A percentile compares a stretch with the other conserved stretches of the same genome.
These are phyloP conservation scores for Columba janthina DNA, from an alignment of 2,113 vertebrate species.

Conservation along the genomic window DNA sequence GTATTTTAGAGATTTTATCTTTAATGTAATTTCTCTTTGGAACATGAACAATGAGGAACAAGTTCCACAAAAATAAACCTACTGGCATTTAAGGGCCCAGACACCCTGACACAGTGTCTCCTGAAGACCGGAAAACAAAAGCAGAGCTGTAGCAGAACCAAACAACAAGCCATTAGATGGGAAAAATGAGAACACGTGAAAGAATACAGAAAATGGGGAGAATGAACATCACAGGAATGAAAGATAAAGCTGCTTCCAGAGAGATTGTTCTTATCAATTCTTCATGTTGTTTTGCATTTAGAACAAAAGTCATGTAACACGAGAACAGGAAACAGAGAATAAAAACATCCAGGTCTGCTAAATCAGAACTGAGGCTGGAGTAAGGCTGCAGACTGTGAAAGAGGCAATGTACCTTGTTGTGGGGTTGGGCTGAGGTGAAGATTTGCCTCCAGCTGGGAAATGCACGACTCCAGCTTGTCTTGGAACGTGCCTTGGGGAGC, in stretches of 20 bases:
- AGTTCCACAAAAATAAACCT: background rate
- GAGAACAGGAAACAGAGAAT: background rate
- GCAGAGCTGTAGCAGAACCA: background rate
- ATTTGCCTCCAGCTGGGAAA: constrained; percentile 42
- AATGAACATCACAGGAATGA: background rate
- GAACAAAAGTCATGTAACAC: background rate
- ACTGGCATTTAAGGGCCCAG: background rate
- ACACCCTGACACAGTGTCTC: background rate
- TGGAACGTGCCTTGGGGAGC: background rate
- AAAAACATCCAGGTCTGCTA: background rate
- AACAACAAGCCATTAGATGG: background rate
- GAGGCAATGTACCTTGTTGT: constrained; percentile 8
- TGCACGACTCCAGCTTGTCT: constrained; percentile 59
- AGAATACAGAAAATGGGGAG: background rate
- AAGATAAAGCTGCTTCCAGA: background rate
- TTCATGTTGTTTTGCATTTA: background rate
- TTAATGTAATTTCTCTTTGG: background rate
- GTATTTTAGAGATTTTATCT: background rate
- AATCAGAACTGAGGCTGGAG: background rate
- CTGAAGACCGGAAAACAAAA: background rate
- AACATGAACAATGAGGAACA: background rate
- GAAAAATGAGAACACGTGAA: background rate
- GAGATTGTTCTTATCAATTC: background rate
- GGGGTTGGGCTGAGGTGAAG: background rate
- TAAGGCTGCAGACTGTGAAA: background rate